These are phyloP conservation scores for Aviceda subcristata DNA, from an alignment of 2,113 vertebrate genomes.

Conservation along the genomic window DNA sequence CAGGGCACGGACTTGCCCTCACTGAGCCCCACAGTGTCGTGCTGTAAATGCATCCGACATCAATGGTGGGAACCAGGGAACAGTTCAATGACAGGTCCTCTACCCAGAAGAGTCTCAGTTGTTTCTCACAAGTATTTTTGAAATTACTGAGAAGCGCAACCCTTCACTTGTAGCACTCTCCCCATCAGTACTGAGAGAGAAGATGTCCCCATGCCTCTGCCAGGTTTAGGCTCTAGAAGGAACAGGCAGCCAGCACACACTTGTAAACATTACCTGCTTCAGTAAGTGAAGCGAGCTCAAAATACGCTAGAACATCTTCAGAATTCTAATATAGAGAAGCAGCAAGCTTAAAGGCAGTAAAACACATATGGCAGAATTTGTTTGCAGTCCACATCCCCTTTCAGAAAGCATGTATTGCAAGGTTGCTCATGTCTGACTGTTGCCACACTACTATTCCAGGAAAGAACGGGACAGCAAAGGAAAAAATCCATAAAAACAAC, in stretches of 20 bases:
- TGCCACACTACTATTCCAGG: background rate
- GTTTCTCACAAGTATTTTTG: background rate
- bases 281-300: background rate
- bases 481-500: background rate
- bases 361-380: background rate
- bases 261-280: background rate
- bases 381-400: background rate
- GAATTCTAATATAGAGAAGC: background rate
- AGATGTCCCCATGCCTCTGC: background rate
- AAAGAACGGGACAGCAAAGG: background rate
- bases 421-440: background rate
- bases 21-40: accelerated
- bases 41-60: background rate
- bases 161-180: background rate
- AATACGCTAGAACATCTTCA: background rate
- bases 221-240: background rate
- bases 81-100: background rate
- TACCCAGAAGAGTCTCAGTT: background rate
- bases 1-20: background rate
- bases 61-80: background rate
- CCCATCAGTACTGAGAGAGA: background rate
- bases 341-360: background rate
- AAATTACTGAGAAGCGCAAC: background rate
- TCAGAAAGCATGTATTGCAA: background rate
- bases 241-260: background rate